phyloP scores from a whole-genome alignment of 2,113 vertebrate species.

The Campylomormyrus numenius region DNA sequence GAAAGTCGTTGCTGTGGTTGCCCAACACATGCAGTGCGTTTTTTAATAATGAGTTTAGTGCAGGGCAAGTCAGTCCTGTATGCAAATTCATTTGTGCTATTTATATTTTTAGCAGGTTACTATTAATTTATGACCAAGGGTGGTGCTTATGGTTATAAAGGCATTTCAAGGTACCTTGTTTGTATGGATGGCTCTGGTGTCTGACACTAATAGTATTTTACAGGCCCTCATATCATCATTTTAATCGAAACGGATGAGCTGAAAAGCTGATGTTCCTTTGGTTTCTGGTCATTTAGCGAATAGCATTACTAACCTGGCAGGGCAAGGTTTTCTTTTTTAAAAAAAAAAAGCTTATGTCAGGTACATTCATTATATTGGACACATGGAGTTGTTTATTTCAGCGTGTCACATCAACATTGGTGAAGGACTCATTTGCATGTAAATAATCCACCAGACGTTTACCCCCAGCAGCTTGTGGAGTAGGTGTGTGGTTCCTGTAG shows the following conservation, averaged over 20 bases:
- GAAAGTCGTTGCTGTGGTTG: not conserved
- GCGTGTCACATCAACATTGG: not conserved
- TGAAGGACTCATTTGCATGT: not conserved
- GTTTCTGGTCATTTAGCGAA: not conserved
- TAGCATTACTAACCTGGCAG: not conserved
- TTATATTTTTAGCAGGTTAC: slow-evolving; percentile 8
- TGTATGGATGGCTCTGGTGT: not conserved
- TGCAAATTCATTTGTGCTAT: slow-evolving; percentile 14
- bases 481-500: not conserved
- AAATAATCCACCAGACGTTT: not conserved
- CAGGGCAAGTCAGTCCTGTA: not conserved
- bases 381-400: not conserved
- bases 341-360: not conserved
- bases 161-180: not conserved
- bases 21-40: not conserved
- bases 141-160: not conserved
- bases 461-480: not conserved
- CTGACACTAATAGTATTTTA: not conserved
- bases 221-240: not conserved
- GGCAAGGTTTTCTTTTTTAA: not conserved
- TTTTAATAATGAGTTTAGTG: not conserved
- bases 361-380: not conserved
- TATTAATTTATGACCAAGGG: not conserved
- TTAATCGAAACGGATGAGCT: not conserved
- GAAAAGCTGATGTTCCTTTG: not conserved